Evolutionary conservation across 2,888 invertebrate species (phyloP).

Genomic region (Pelosia muscerda): DNA sequence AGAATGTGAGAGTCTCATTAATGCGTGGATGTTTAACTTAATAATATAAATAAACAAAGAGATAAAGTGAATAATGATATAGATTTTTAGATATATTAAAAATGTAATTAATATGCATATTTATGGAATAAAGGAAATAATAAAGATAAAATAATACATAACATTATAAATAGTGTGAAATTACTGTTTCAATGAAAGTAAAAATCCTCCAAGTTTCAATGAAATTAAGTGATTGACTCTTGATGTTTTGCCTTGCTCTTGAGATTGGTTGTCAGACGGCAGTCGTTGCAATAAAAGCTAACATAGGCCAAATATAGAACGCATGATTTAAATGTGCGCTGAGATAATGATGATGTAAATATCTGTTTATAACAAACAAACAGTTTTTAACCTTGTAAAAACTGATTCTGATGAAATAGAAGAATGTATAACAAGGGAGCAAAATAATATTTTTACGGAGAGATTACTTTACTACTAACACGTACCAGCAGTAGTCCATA

Average conservation of each 20-base stretch:
- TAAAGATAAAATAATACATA: background rate
- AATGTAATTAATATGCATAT: no score
- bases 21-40: constrained; percentile 48
- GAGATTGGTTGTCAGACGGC: no score
- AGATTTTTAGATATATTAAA: no score
- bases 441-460: no score
- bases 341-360: background rate
- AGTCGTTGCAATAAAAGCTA: no score
- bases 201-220: no score
- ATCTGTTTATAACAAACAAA: constrained; percentile 18
- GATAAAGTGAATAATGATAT: constrained; percentile 35
- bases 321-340: background rate
- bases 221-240: background rate
- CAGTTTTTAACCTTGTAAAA: no score
- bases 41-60: constrained; percentile 42
- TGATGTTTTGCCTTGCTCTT: background rate
- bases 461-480: no score
- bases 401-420: no score
- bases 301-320: constrained; percentile 20
- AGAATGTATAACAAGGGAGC: no score
- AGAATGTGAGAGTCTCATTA: constrained; percentile 55
- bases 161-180: background rate
- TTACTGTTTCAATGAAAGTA: constrained; percentile 25
- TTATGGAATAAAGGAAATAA: no score
- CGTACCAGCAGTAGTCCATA: no score